These are phyloP conservation scores for Takifugu bimaculatus DNA, from an alignment of 2,113 vertebrate species.

Conservation along the genomic window DNA sequence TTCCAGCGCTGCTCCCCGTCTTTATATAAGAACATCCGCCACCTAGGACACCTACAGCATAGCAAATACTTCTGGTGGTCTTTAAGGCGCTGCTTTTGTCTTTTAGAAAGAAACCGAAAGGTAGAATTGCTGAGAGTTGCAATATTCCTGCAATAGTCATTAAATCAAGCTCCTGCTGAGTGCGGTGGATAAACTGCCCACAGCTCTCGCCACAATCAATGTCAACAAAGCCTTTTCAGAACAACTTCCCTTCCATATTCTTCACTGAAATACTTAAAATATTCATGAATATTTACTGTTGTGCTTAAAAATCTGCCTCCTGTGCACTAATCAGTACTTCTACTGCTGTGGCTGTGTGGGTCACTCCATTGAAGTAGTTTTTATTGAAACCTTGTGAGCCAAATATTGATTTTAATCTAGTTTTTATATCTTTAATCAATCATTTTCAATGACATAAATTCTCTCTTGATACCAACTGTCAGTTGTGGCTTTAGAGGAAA, in stretches of 20 bases:
- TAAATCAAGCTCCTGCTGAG: constrained; percentile 31
- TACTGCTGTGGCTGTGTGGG: constrained; percentile 26
- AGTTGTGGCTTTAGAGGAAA: constrained; percentile 26
- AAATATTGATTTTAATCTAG: constrained; percentile 54
- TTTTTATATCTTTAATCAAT: constrained; percentile 43
- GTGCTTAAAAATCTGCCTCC: constrained; percentile 33
- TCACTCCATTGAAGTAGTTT: constrained; percentile 40
- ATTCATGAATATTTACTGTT: constrained; percentile 45
- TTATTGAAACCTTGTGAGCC: constrained; percentile 27
- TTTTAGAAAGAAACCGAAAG: constrained; percentile 8
- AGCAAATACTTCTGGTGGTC: constrained; percentile 20
- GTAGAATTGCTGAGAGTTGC: background rate
- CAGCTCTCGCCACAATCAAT: constrained; percentile 18
- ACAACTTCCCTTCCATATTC: constrained; percentile 8
- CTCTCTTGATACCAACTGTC: constrained; percentile 6
- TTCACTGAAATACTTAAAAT: constrained; percentile 18
- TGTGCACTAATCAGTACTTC: constrained; percentile 40
- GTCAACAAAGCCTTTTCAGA: constrained; percentile 2
- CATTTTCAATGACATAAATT: constrained; percentile 43
- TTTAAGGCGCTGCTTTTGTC: constrained; percentile 33
- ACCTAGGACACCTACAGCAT: constrained; percentile 11
- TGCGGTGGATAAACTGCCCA: constrained; percentile 16
- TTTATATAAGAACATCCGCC: constrained; percentile 7
- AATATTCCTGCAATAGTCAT: constrained; percentile 35
- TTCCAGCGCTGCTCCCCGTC: constrained; percentile 27